A percentile compares a stretch with the other conserved stretches of the same genome.
Conservation (phyloP, 2,797 vertebrate species). For the Lagodon rhomboides region DNA sequence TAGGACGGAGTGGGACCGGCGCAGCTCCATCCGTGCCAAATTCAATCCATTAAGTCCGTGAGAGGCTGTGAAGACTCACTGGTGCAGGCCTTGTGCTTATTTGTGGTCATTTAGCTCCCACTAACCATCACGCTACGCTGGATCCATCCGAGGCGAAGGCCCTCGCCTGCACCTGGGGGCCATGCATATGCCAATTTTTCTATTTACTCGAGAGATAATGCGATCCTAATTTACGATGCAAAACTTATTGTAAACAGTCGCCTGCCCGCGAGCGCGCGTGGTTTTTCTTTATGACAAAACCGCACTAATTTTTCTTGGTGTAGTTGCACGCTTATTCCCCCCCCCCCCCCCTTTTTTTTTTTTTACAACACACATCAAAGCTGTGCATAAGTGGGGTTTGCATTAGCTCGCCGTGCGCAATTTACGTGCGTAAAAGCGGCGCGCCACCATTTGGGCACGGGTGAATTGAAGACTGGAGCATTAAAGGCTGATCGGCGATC, state of each 20-base stretch:
- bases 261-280: constrained; percentile 39
- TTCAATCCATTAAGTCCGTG: constrained; percentile 73
- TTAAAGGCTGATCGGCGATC: constrained; percentile 83
- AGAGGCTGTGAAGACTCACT: constrained; percentile 62
- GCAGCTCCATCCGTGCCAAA: constrained; percentile 72
- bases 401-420: constrained; percentile 54
- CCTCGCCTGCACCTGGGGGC: constrained; percentile 70
- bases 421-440: constrained; percentile 67
- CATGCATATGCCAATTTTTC: constrained; percentile 74
- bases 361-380: constrained; percentile 77
- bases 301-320: constrained; percentile 63
- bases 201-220: constrained; percentile 67
- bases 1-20: constrained; percentile 66
- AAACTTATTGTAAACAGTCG: constrained; percentile 69
- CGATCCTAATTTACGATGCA: constrained; percentile 65
- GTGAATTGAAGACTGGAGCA: constrained; percentile 79
- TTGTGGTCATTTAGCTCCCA: constrained; percentile 68
- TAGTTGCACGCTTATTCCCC: constrained; percentile 32
- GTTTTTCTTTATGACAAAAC: constrained; percentile 71
- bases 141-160: constrained; percentile 69
- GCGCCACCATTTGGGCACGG: constrained; percentile 52
- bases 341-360: too few relatives aligned
- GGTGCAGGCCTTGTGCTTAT: constrained; percentile 58
- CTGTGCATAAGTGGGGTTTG: constrained; percentile 61
- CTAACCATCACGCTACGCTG: constrained; percentile 37